Base-by-base conservation (phyloP, 2,888 invertebrate genomes). In the Thera britannica region DNA sequence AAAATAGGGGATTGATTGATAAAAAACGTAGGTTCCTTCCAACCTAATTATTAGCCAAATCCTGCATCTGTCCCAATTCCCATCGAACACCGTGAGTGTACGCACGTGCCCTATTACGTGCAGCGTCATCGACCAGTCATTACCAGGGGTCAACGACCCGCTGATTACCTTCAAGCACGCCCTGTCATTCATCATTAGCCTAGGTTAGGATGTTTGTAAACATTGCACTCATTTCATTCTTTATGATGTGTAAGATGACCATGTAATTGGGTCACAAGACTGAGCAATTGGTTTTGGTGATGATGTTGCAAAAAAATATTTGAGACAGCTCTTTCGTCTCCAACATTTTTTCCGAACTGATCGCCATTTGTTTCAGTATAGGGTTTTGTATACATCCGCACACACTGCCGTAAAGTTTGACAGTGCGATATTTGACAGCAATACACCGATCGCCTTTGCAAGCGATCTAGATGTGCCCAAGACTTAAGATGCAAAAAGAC, bases 141-240 rank as follows among this genome's bases (percentile, higher is more conserved):
- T 93, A 93, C 85, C 86, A 80, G 89, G 83, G 93, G 92, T 92
- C 92, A 91, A 87, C 84, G 90, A 83, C 90, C 87, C 83, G 83
- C 85, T 93, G 92, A 93, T 93, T 92, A 91, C 91, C 92, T 85
- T 86, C 79, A 81, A 85, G 83, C 88, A 85, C 87, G 90, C 91
- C 91, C 90, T 93, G 92, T 89, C 92, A 88, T 87, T 92, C 89
- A 90, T 90, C 92, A 93, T 93, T 93, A 93, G 90, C 92, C 93
- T 93, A 93, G 93, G 93, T 93, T 93, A 92, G 90, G 89, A 90
- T 92, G 91, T 93, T 93, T 92, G 93, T 93, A 93, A 93, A 93
- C 93, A 93, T 85, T 82, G 83, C 85, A 83, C 82, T 83, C 86
- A 88, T 89, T 89, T 86, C 87, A 75, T 79, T 79, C 80, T 84